A percentile compares a stretch with the other conserved stretches of the same genome.
phyloP scores from a whole-genome alignment of 1,140 invertebrate species.

The Vanessa atalanta region DNA sequence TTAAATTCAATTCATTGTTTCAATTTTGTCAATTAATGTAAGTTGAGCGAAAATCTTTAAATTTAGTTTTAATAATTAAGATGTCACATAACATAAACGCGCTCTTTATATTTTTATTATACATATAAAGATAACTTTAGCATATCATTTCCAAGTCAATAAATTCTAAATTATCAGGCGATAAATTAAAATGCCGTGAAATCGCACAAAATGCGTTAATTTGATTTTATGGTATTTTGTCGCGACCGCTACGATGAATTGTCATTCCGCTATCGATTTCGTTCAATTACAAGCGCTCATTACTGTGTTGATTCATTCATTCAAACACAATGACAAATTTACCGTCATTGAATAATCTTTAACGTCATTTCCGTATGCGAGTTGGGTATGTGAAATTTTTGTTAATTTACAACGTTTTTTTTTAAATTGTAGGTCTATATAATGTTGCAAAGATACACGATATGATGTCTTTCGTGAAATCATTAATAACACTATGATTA shows the following conservation, averaged over 20 bases:
- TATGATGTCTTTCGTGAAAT: not conserved
- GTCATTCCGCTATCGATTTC: conserved; percentile 13
- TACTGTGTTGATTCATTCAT: conserved; percentile 14
- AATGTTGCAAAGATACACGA: no score
- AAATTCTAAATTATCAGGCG: not conserved
- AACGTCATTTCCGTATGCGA: not conserved
- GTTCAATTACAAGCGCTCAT: not conserved
- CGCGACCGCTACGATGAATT: conserved; percentile 6
- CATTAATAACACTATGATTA: no score
- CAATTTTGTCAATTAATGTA: no score
- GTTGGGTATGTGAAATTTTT: not conserved
- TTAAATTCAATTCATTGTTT: no score
- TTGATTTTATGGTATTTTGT: conserved; percentile 18
- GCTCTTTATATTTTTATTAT: no score
- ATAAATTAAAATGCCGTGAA: conserved; percentile 4
- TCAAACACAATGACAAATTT: not conserved
- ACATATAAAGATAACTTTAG: no score
- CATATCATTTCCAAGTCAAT: no score
- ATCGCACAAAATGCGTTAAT: conserved; percentile 1
- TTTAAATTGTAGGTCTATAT: not conserved
- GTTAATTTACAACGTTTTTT: not conserved
- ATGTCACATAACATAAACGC: no score
- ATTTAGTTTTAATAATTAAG: no score
- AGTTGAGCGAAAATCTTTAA: no score
- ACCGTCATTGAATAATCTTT: not conserved